Evolutionary conservation across 1,140 invertebrate species (phyloP).

Genomic region (Micrasema longulum): DNA sequence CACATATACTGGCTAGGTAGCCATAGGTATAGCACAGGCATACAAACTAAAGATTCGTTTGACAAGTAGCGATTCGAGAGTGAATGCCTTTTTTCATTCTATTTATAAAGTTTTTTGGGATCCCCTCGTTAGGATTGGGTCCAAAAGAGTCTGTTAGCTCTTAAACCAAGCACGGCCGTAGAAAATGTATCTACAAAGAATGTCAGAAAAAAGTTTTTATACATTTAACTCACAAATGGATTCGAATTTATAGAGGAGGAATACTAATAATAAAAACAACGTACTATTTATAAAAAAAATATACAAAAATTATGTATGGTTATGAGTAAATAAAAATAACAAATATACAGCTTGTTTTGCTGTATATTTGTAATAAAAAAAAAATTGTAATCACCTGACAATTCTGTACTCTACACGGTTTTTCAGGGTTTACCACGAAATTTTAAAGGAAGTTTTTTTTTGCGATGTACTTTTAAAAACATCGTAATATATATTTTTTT

Average conservation of each 20-base stretch:
- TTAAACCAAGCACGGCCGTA: constrained; percentile 27
- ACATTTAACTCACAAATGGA: constrained; percentile 42
- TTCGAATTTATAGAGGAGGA: constrained; percentile 34
- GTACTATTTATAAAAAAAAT: constrained; percentile 8
- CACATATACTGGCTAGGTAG: too few species aligned
- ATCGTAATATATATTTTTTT: too few species aligned
- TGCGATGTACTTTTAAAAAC: too few species aligned
- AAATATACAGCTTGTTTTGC: too few species aligned
- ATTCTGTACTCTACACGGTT: too few species aligned
- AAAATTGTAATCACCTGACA: too few species aligned
- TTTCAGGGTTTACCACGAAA: too few species aligned
- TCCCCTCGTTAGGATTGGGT: constrained; percentile 48
- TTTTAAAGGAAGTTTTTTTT: too few species aligned
- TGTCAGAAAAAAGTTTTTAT: constrained; percentile 45
- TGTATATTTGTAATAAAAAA: too few species aligned
- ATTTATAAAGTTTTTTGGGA: constrained; percentile 42
- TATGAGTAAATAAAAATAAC: too few species aligned
- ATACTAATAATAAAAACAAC: constrained; percentile 34
- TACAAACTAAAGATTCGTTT: constrained; percentile 17
- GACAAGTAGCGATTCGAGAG: constrained; percentile 53
- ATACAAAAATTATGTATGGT: too few species aligned
- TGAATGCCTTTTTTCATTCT: constrained; percentile 49
- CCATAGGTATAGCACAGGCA: too few species aligned
- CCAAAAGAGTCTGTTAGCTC: constrained; percentile 21
- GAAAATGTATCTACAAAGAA: constrained; percentile 47